phyloP scores from a whole-genome alignment of 2,888 invertebrate species.

The Deroplatys truncata region DNA sequence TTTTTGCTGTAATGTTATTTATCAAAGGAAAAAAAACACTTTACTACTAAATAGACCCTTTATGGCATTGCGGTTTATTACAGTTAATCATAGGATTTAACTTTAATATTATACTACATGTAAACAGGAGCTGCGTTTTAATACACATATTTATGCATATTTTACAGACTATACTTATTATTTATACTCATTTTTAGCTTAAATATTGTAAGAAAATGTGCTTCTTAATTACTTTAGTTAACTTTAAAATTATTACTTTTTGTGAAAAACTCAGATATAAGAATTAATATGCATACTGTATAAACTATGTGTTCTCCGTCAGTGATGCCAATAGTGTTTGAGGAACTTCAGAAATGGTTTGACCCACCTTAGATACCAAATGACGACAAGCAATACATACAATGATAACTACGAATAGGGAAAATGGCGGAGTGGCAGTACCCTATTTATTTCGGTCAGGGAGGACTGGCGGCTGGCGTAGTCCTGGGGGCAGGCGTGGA shows the following conservation, averaged over 20 bases:
- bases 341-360: not conserved
- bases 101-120: no score
- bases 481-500: slow-evolving; percentile 36
- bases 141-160: not conserved
- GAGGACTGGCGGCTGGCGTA: not conserved
- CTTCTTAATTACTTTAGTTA: not conserved
- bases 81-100: no score
- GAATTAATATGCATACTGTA: no score
- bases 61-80: no score
- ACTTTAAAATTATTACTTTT: not conserved
- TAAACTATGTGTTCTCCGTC: not conserved
- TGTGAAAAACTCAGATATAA: not conserved
- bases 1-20: no score
- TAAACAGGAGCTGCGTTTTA: not conserved
- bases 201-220: not conserved
- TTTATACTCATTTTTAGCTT: not conserved
- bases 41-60: no score
- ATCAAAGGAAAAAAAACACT: no score
- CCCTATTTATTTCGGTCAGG: slow-evolving; percentile 20
- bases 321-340: not conserved
- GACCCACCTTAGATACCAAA: not conserved
- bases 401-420: not conserved
- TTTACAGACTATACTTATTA: not conserved
- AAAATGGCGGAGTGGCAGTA: not conserved
- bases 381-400: not conserved